phyloP scores from a whole-genome alignment of 2,797 vertebrate species.

The Pseudochromis fuscus region DNA sequence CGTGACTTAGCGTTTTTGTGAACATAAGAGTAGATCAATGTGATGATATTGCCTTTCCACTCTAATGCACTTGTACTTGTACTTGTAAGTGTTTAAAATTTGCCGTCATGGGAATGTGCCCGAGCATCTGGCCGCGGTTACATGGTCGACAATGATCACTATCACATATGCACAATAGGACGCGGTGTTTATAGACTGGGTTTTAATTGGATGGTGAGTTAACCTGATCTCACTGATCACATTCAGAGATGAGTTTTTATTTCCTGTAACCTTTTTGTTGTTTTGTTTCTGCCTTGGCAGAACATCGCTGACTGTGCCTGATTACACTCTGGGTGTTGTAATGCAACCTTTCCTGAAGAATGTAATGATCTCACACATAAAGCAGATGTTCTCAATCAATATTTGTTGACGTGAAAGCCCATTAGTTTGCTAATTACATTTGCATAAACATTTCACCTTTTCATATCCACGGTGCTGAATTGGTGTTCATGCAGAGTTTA shows the following conservation, averaged over 20 bases:
- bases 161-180: slow-evolving; percentile 80
- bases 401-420: slow-evolving; percentile 72
- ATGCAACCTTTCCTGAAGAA: slow-evolving; percentile 71
- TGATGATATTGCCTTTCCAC: slow-evolving; percentile 33
- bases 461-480: slow-evolving; percentile 71
- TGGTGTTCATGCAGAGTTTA: slow-evolving; percentile 73
- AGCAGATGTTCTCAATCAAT: slow-evolving; percentile 81
- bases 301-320: slow-evolving; percentile 48
- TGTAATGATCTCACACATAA: slow-evolving; percentile 72
- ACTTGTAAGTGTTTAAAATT: slow-evolving; percentile 65
- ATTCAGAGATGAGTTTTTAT: slow-evolving; percentile 39
- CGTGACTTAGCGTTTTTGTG: slow-evolving; percentile 34
- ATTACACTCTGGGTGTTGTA: slow-evolving; percentile 65
- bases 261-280: slow-evolving; percentile 41
- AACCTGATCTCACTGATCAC: slow-evolving; percentile 61
- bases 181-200: slow-evolving; percentile 80
- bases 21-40: slow-evolving; percentile 43
- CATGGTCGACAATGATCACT: slow-evolving; percentile 81
- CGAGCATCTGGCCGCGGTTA: slow-evolving; percentile 81
- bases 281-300: slow-evolving; percentile 59
- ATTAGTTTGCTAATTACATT: slow-evolving; percentile 83
- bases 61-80: slow-evolving; percentile 56
- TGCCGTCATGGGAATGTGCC: slow-evolving; percentile 67
- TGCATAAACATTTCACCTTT: slow-evolving; percentile 80
- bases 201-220: slow-evolving; percentile 84